Conservation (phyloP, 2,113 vertebrate species). For the Galeopterus variegatus region DNA sequence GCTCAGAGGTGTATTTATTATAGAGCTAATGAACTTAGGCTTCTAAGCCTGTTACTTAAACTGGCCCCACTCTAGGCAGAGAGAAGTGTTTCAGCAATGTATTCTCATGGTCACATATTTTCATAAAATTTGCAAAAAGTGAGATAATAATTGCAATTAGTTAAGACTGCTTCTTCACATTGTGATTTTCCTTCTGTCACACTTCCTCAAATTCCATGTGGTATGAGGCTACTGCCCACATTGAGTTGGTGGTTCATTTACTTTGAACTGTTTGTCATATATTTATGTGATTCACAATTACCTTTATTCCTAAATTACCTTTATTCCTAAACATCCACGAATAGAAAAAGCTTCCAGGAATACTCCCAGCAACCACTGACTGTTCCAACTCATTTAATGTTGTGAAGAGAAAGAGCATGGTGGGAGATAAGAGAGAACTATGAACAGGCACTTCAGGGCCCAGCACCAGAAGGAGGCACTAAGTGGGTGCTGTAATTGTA, state of each 20-base stretch:
- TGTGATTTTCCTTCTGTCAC: neutral
- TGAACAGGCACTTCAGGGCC: neutral
- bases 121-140: neutral
- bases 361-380: neutral
- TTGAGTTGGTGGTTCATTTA: neutral
- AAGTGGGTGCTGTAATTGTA: neutral
- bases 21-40: neutral
- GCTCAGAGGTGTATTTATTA: neutral
- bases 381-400: neutral
- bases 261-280: neutral
- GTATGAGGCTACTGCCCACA: neutral
- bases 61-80: neutral
- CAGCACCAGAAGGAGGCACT: neutral
- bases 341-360: neutral
- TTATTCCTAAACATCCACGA: neutral
- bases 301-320: too few relatives aligned
- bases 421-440: neutral
- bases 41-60: neutral
- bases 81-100: neutral
- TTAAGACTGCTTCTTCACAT: neutral
- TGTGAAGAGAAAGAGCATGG: neutral
- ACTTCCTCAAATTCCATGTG: neutral
- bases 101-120: neutral
- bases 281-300: neutral
- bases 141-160: neutral